Percentiles rank a stretch among this genome's conserved stretches.
Conservation (phyloP, 2,113 vertebrate genomes). For the Phalacrocorax brasilianus region DNA sequence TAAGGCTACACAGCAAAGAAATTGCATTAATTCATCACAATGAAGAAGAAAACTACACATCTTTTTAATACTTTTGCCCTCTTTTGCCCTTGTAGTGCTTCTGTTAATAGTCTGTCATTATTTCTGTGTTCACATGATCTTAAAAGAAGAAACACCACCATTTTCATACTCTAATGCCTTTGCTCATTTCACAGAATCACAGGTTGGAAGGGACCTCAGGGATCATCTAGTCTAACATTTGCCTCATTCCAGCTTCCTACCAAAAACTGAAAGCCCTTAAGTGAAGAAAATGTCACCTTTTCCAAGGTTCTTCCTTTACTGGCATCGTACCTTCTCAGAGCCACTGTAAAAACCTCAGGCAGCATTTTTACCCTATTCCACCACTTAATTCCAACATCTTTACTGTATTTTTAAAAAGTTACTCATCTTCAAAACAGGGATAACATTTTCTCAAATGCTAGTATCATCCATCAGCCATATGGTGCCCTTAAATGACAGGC, state of each 20-base stretch:
- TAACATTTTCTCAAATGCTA: neutral
- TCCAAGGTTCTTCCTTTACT: neutral
- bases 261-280: neutral
- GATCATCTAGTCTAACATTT: neutral
- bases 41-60: neutral
- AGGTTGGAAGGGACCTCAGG: too few species aligned
- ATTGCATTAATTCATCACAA: neutral
- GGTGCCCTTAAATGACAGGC: neutral
- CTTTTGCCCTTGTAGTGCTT: neutral
- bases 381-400: neutral
- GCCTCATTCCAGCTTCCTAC: neutral
- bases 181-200: neutral
- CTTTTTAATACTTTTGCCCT: neutral
- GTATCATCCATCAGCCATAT: neutral
- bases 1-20: neutral
- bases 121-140: neutral
- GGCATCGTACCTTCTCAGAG: neutral
- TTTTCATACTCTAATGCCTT: neutral
- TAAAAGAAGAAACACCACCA: neutral
- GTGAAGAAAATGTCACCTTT: neutral
- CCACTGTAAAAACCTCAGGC: neutral
- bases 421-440: neutral
- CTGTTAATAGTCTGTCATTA: neutral
- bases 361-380: neutral
- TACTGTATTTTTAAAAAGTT: neutral